Conservation (phyloP, 64 coral and sea anemone genomes). For the Anthopleura sola region DNA sequence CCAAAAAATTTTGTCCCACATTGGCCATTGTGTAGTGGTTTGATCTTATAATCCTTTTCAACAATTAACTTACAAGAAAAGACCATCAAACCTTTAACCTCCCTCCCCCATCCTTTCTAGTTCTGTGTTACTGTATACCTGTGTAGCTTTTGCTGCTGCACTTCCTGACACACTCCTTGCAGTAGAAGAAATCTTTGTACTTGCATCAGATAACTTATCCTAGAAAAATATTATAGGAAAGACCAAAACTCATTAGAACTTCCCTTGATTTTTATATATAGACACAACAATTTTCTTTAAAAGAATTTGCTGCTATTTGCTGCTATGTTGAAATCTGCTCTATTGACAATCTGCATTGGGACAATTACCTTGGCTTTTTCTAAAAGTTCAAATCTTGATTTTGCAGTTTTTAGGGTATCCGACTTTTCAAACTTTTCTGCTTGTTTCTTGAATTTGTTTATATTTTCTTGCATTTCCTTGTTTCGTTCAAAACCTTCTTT, state of each 20-base stretch:
- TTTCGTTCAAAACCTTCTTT: slow-evolving; percentile 86
- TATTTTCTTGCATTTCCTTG: slow-evolving; percentile 99
- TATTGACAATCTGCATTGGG: neutral
- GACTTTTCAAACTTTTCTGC: slow-evolving; percentile 93
- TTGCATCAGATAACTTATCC: slow-evolving; percentile 4
- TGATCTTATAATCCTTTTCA: no score
- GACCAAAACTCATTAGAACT: no score
- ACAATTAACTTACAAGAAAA: no score
- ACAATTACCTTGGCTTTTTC: slow-evolving; percentile 48
- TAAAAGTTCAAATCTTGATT: slow-evolving; percentile 52
- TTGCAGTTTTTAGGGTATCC: slow-evolving; percentile 71
- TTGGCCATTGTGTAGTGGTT: no score
- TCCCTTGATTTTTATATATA: no score
- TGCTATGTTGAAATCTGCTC: no score
- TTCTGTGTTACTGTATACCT: no score
- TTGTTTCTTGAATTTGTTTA: slow-evolving; percentile 92
- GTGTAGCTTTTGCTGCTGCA: slow-evolving; percentile 64
- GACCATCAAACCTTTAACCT: no score
- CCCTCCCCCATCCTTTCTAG: no score
- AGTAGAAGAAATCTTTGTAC: slow-evolving; percentile 62
- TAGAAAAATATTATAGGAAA: neutral
- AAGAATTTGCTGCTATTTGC: no score
- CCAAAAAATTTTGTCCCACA: no score
- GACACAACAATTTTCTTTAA: no score
- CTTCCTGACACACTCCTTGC: slow-evolving; percentile 65